Base-by-base conservation (phyloP, 2,797 vertebrate species). In the Acrossocheilus fasciatus region DNA sequence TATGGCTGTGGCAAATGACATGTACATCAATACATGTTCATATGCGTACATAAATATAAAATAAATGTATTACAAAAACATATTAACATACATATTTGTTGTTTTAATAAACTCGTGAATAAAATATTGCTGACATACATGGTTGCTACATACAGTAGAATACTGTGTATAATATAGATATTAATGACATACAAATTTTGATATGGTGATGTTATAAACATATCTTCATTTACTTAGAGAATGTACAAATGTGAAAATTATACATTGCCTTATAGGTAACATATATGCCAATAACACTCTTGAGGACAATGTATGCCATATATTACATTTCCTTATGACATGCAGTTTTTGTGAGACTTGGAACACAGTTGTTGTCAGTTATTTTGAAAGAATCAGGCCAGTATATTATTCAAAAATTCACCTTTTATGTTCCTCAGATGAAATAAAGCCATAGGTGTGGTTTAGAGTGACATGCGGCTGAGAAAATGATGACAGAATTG, bases 311-410 rank as follows among this genome's bases (percentile, higher is more conserved):
- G 4, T 30, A 6, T 15, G 26, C 15, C 12, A 66, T 66, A 8
- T 34, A 66, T 62, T n/a, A 62, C 57, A 62, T 34, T 34, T 66
- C 26, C 62, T 7, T 17, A 34, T 66, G 26, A 14, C 2, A 18
- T 66, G 64, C 8, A 8, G 30, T 34, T 34, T 66, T 66, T 68
- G 15, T 17, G 2, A 68, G 64, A 66, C 26, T 15, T 66, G 62
- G 26, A 66, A 66, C 14, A 30, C 62, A 66, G 8, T 34, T 8
- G 34, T 78, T 78, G 52, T 26, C 52, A 78, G 52, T 59, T 78
- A 59, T 78, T 78, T 78, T 78, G 76, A 78, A 43, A 78, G 76
- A 78, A 62, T 78, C 76, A 26, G 76, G 76, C 76, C 54, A 78
- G 54, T 57, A 62, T 62, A 8, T 62, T 62, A 39, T 62, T 78